A percentile compares a stretch with the other conserved stretches of the same genome.
These are phyloP conservation scores for Smutsia gigantea DNA, from an alignment of 2,797 vertebrate species.

Conservation along the genomic window DNA sequence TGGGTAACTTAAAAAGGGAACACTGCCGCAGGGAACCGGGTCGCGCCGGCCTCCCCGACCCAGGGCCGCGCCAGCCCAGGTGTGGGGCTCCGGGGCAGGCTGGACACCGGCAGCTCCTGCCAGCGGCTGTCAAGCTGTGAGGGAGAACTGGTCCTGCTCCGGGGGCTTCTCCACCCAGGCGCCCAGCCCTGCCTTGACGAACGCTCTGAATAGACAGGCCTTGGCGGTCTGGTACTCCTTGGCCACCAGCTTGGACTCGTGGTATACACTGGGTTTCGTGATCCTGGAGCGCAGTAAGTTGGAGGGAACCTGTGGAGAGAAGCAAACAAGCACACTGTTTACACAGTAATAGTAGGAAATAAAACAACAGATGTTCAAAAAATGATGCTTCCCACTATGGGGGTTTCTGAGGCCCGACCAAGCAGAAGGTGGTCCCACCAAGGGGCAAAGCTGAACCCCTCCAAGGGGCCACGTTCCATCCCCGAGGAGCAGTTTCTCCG, in stretches of 20 bases:
- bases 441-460: not conserved
- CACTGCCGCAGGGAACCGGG: not conserved
- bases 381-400: accelerated
- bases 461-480: not conserved
- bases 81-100: not conserved
- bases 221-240: conserved; percentile 96
- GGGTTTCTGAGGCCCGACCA: not conserved
- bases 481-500: not conserved
- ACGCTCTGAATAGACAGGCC: conserved; percentile 95
- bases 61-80: not conserved
- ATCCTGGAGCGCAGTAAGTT: conserved; percentile 91
- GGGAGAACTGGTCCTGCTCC: conserved; percentile 98
- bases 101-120: not conserved
- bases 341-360: not conserved
- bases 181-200: conserved; percentile 96
- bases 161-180: conserved; percentile 99
- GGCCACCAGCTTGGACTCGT: conserved; percentile 96
- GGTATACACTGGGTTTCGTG: conserved; percentile 93
- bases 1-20: conserved; percentile 23
- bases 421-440: accelerated
- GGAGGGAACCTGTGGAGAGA: conserved; percentile 88
- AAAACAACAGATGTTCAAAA: accelerated
- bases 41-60: not conserved
- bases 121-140: conserved; percentile 78
- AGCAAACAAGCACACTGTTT: not conserved